Evolutionary conservation across 2,888 invertebrate species (phyloP), one percentile per base, ranked within the genome.

Genomic region (Dryobota labecula): DNA sequence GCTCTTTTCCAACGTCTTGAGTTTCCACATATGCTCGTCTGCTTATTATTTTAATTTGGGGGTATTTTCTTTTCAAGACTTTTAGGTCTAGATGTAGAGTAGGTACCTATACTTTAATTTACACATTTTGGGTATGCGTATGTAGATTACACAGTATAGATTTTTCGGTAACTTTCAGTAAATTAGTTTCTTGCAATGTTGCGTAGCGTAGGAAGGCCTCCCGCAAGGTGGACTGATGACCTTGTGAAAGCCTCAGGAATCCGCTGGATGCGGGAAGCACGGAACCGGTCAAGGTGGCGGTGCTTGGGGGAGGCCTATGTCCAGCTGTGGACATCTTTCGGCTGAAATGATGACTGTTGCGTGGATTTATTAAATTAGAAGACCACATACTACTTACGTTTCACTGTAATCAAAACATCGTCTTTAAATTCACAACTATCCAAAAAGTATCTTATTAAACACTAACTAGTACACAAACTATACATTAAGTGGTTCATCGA

Each of bases 1-100:
- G 57, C 68, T 49, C 51, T 69, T 70, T 62, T 30, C 30, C 7
- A 30, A 47, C 60, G 66, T 82, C 63, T 83, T 67, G 47, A 65
- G 68, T 51, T 70, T 33, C 41, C 49, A 49, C 62, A 69, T 41
- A 41, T 43, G 30, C 64, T 62, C 54, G 11, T 45, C 18, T 57
- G 41, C 65, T n/a, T 62, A 58, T 47, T 63, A 80, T 66, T 68
- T 56, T 66, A 69, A 71, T 69, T 66, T 51, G 27, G 27, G 9
- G 13, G 24, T 54, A 61, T 83, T 80, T 70, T 61, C 53, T 70
- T 63, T 54, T 62, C 24, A 47, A 47, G 41, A 56, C 33, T 27
- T 54, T 9, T 0, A 8, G 20, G 24, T 63, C 13, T n/a, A 20
- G 13, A 15, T 60, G 5, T 11, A 13, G 13, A 49, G 38, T 2